Conservation (phyloP, 2,797 vertebrate species). For the Podarcis lilfordi region DNA sequence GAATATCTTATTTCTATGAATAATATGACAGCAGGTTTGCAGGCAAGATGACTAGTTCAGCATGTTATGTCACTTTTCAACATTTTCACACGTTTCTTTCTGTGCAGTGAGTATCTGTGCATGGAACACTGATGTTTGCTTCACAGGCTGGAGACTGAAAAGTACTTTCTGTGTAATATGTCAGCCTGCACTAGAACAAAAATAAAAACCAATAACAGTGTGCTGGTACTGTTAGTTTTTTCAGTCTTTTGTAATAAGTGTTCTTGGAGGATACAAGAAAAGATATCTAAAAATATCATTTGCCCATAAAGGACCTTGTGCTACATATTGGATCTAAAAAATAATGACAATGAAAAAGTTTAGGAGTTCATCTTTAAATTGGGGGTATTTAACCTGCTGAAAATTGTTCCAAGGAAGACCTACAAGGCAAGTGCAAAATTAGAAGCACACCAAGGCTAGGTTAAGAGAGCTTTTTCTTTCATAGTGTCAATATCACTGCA, state of each 20-base stretch:
- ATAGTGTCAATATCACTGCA: not conserved
- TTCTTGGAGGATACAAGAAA: not conserved
- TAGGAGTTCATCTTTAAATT: not conserved
- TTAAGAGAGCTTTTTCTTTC: not conserved
- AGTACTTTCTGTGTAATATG: conserved; percentile 46
- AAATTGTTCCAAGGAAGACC: not conserved
- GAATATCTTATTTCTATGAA: conserved; percentile 25
- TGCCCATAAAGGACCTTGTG: conserved; percentile 31
- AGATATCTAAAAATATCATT: conserved; percentile 42
- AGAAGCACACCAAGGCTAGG: not conserved
- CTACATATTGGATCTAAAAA: not conserved
- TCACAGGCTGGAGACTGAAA: conserved; percentile 38
- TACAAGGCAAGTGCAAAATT: not conserved
- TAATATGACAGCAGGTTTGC: conserved; percentile 41
- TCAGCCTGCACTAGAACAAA: conserved; percentile 35
- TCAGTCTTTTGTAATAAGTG: conserved; percentile 29
- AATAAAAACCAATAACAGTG: conserved; percentile 39
- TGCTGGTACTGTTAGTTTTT: conserved; percentile 24
- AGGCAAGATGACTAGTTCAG: conserved; percentile 44
- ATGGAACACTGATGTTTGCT: conserved; percentile 56
- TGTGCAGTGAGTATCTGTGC: conserved; percentile 40
- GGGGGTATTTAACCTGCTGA: not conserved
- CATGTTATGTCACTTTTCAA: conserved; percentile 58
- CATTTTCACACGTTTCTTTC: conserved; percentile 22
- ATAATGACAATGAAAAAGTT: not conserved